Evolutionary conservation across 2,113 vertebrate genomes (phyloP).

Genomic region (Leptodactylus fuscus): DNA sequence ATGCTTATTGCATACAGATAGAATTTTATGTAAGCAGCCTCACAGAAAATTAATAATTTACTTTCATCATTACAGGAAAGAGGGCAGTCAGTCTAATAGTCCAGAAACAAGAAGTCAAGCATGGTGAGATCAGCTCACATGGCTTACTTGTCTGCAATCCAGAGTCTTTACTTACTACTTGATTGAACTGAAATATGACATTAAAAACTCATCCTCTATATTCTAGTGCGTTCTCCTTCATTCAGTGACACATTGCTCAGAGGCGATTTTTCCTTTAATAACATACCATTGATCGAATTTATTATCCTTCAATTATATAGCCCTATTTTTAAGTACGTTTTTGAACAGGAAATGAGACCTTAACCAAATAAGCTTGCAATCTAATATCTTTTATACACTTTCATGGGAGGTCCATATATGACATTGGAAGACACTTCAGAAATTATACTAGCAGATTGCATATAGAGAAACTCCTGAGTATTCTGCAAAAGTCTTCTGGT

Average conservation of each 20-base stretch:
- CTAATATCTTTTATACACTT: background rate
- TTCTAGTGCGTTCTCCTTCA: background rate
- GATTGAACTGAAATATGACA: constrained; percentile 13
- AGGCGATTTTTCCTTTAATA: background rate
- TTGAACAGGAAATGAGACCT: background rate
- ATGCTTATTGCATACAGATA: constrained; percentile 57
- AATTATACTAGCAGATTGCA: too few relatives aligned
- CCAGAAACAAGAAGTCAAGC: constrained; percentile 57
- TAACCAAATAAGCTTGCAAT: background rate
- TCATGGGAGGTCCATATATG: too few relatives aligned
- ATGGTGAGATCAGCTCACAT: constrained; percentile 49
- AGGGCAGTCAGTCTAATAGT: constrained; percentile 60
- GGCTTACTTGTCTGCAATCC: constrained; percentile 45
- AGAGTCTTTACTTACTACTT: constrained; percentile 28
- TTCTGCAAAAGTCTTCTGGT: too few relatives aligned
- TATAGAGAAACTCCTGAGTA: too few relatives aligned
- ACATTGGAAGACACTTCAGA: too few relatives aligned
- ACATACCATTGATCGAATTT: background rate
- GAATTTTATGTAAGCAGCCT: constrained; percentile 55
- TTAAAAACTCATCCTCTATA: background rate
- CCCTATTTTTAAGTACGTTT: too few relatives aligned
- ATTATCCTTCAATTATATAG: background rate
- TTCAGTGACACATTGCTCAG: background rate
- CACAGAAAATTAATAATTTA: constrained; percentile 60
- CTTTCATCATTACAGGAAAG: constrained; percentile 58